Evolutionary conservation across 2,113 vertebrate genomes (phyloP), one percentile per base, ranked within the genome.

Genomic region (Ardeotis arabs): DNA sequence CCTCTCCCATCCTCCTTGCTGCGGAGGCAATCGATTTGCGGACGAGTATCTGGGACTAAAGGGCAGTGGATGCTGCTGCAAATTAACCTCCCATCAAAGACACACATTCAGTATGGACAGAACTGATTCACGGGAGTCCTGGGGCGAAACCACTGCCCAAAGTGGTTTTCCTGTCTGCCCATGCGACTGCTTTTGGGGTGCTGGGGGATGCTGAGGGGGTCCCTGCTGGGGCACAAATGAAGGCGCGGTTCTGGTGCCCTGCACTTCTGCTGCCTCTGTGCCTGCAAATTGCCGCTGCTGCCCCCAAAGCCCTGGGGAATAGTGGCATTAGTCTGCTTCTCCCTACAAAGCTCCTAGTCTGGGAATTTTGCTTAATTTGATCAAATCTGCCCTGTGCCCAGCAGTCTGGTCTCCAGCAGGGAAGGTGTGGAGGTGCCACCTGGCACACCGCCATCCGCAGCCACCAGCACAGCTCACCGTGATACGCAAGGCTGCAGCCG

Each of bases 401-500:
- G 22, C 31, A 39, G 45, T 6, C 8, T 15, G 25, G 16, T 67
- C 9, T 87, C 24, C 47, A 2, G 1, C 2, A 1, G 15, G 50
- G 41, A 33, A 20, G 23, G 35, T 25, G 22, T 9, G 72, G 52
- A 25, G 73, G 27, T 69, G 60, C 55, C 1, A 0, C 45, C 72
- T 44, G 67, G 37, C n/a, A 39, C 28, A 29, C 4, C 50, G 35
- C 21, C 18, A 7, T 24, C n/a, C 0, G 0, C 53, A 66, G 24
- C 35, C 0, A 0, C 1, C 53, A 53, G 50, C 3, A 1, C 62
- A 44, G 10, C 58, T 58, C 4, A 0, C n/a, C 0, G 11, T 33
- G 17, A 14, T 56, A 12, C 1, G 5, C 56, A 33, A 24, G 44
- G 70, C 56, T 64, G 44, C 0, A 12, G 39, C 16, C 1, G 1